Conservation (phyloP, 2,888 invertebrate genomes). For the Cylindroiulus punctatus region DNA sequence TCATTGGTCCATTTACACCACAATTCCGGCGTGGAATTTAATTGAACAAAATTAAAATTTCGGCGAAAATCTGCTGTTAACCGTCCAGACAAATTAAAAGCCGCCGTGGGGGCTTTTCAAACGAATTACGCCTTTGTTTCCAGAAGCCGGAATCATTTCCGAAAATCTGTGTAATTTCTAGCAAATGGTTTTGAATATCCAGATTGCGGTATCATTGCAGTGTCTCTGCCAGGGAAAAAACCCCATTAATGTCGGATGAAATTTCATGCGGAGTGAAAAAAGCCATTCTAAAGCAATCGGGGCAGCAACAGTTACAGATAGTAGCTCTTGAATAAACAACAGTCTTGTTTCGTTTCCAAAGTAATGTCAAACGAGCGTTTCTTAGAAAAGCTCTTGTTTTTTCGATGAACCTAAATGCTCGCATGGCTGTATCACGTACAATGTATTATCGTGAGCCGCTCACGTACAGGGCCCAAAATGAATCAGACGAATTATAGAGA, state of each 20-base stretch:
- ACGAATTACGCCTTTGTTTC: neutral
- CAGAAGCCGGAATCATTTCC: neutral
- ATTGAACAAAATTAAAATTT: neutral
- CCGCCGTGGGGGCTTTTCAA: neutral
- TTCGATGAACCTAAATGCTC: slow-evolving; percentile 7
- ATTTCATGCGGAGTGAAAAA: neutral
- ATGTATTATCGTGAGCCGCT: slow-evolving; percentile 44
- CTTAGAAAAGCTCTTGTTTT: slow-evolving; percentile 8
- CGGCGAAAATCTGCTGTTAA: neutral
- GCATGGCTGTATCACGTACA: slow-evolving; percentile 37
- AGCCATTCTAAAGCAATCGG: neutral
- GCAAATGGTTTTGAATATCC: neutral
- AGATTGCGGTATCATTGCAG: neutral
- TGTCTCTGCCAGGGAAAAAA: neutral
- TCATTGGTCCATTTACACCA: neutral
- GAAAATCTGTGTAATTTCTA: too few species aligned
- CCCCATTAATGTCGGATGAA: neutral
- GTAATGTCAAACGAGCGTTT: slow-evolving; percentile 5
- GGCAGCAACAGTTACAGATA: neutral
- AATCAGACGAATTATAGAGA: slow-evolving; percentile 47
- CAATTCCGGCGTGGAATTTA: neutral
- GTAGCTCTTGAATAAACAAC: neutral
- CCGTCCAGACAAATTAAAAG: neutral
- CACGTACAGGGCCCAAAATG: slow-evolving; percentile 40
- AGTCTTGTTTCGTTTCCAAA: neutral